Evolutionary conservation across 2,113 vertebrate species (phyloP).

Genomic region (Corythaeola cristata): DNA sequence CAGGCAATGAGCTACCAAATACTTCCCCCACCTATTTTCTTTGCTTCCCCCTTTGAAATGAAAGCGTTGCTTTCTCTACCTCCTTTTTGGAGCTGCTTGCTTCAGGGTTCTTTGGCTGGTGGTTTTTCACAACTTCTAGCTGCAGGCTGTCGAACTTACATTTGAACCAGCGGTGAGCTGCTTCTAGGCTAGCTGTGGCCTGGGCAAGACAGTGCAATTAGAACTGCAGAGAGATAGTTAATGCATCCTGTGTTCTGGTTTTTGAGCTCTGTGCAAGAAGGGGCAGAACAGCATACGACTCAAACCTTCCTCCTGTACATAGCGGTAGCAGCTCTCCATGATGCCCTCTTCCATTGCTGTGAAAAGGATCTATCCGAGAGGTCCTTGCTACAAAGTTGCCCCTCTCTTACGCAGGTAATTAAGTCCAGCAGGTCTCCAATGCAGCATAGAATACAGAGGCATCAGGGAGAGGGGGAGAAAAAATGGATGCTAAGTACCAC

Average conservation of each 20-base stretch:
- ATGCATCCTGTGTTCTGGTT: rapidly evolving
- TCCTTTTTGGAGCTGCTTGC: not conserved
- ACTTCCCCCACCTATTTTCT: not conserved
- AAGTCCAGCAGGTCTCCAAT: not conserved
- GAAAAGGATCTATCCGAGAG: not conserved
- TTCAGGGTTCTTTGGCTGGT: not conserved
- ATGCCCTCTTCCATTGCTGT: not conserved
- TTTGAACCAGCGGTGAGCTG: constrained; percentile 71
- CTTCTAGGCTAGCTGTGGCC: constrained; percentile 73
- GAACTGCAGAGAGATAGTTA: not conserved
- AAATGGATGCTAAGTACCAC: not conserved
- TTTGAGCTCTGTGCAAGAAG: not conserved
- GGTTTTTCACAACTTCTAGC: constrained; percentile 39
- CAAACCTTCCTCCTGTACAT: rapidly evolving
- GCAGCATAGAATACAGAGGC: not conserved
- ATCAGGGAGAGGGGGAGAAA: rapidly evolving
- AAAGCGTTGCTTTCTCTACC: not conserved
- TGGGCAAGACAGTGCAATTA: not conserved
- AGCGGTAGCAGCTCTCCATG: not conserved
- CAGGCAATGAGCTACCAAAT: not conserved
- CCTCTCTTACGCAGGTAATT: not conserved
- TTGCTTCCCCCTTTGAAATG: not conserved
- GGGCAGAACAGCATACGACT: not conserved
- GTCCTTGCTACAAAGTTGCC: not conserved
- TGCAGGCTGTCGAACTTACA: constrained; percentile 68